Conservation (phyloP, 2,888 invertebrate genomes). For the Alloscopus bannaensis region DNA sequence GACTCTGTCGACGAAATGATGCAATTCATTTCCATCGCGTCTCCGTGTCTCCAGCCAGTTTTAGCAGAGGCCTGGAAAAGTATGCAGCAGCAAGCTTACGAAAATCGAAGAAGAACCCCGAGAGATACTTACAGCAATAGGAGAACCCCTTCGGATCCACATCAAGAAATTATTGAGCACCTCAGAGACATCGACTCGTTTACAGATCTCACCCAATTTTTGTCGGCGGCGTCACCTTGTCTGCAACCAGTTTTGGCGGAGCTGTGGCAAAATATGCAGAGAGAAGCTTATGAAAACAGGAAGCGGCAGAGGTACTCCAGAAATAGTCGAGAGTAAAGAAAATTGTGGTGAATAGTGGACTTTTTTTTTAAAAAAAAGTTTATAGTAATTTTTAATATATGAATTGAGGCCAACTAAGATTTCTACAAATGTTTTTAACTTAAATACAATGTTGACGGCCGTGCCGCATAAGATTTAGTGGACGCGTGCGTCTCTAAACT, state of each 20-base stretch:
- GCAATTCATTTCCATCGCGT: constrained; percentile 41
- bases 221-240: constrained; percentile 41
- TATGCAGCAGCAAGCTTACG: constrained; percentile 41
- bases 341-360: too few relatives aligned
- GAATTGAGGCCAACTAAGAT: too few relatives aligned
- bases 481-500: too few relatives aligned
- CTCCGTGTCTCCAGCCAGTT: constrained; percentile 52
- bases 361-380: too few relatives aligned
- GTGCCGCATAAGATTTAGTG: too few relatives aligned
- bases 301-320: constrained; percentile 24
- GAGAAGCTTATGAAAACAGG: constrained; percentile 39
- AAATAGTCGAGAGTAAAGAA: background rate
- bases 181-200: constrained; percentile 38
- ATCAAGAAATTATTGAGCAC: constrained; percentile 27
- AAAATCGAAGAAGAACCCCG: constrained; percentile 19
- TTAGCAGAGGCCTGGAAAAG: constrained; percentile 49
- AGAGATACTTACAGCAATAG: background rate
- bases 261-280: constrained; percentile 50
- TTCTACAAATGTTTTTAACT: too few relatives aligned
- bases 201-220: constrained; percentile 34
- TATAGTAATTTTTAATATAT: too few relatives aligned
- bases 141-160: background rate
- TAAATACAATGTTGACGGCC: too few relatives aligned
- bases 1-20: constrained; percentile 32
- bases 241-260: constrained; percentile 50